Percentiles rank a stretch among this genome's conserved stretches.
Conservation (phyloP, 2,888 invertebrate genomes). For the Cephus nigrinus region DNA sequence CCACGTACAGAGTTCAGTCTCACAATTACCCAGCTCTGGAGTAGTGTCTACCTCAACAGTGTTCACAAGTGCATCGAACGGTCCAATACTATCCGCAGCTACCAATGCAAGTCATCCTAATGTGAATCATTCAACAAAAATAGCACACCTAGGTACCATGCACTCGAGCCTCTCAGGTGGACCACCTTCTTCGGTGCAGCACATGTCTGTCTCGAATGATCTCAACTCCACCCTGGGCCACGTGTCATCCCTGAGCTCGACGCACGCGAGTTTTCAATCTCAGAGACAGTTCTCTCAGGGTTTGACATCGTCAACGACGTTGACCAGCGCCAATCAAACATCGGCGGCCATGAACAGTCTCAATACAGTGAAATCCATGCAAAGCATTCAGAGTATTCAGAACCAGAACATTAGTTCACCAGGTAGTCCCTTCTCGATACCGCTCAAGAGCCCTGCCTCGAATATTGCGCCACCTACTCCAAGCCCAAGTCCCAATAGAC, state of each 20-base stretch:
- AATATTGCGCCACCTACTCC: conserved; percentile 64
- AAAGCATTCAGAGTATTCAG: conserved; percentile 51
- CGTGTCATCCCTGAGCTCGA: conserved; percentile 33
- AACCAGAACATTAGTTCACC: conserved; percentile 60
- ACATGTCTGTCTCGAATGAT: conserved; percentile 49
- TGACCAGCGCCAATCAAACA: conserved; percentile 40
- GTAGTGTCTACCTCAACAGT: conserved; percentile 52
- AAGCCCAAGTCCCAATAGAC: conserved; percentile 62
- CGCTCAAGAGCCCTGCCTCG: conserved; percentile 63
- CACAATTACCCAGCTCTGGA: conserved; percentile 51
- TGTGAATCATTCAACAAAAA: conserved; percentile 50
- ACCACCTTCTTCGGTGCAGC: conserved; percentile 47
- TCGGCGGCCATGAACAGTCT: conserved; percentile 39
- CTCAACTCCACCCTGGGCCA: conserved; percentile 52
- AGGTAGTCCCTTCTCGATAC: conserved; percentile 63
- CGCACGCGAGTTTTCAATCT: conserved; percentile 39
- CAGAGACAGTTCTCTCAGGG: conserved; percentile 56
- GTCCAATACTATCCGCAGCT: conserved; percentile 51
- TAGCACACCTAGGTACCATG: conserved; percentile 59
- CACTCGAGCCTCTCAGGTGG: conserved; percentile 54
- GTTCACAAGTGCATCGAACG: conserved; percentile 57
- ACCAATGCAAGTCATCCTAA: conserved; percentile 39
- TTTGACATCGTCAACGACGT: conserved; percentile 38
- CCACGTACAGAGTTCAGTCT: conserved; percentile 50
- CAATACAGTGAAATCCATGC: conserved; percentile 58